Evolutionary conservation across 2,797 vertebrate genomes (phyloP).

Genomic region (Parotocinclus haroldoi): DNA sequence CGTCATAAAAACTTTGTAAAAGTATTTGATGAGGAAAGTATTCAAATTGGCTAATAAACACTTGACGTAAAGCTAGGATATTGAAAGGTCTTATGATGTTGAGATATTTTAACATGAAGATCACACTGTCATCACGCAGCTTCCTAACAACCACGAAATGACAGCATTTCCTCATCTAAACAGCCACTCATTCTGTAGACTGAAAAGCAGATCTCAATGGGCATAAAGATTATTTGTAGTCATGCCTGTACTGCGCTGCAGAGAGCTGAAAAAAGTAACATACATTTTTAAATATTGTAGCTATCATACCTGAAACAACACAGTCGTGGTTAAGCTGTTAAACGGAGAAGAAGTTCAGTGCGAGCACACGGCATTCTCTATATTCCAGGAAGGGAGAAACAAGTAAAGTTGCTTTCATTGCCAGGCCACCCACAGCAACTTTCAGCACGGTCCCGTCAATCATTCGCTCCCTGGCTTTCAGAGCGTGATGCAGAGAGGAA

Average conservation of each 20-base stretch:
- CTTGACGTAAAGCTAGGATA: no score
- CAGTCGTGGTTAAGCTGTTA: neutral
- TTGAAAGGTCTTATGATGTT: no score
- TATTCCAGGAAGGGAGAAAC: neutral
- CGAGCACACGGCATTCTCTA: neutral
- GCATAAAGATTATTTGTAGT: no score
- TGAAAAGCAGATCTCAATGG: no score
- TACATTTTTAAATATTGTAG: neutral
- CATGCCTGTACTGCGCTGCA: neutral
- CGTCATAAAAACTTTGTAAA: no score
- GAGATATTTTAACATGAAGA: no score
- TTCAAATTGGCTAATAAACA: no score
- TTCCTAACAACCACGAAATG: no score
- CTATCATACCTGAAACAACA: neutral
- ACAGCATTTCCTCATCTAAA: no score
- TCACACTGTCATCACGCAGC: no score
- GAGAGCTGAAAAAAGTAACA: neutral
- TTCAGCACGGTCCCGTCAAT: constrained; percentile 32
- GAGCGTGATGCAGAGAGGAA: constrained; percentile 28
- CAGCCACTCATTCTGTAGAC: no score
- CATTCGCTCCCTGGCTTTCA: constrained; percentile 37
- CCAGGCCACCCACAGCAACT: constrained; percentile 42
- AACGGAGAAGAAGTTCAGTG: neutral
- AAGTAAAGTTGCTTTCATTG: constrained; percentile 24
- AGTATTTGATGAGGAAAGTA: no score